A percentile compares a stretch with the other conserved stretches of the same genome.
These are phyloP conservation scores for Drosophila pallidifrons DNA, from an alignment of 1,140 invertebrate species.

Conservation along the genomic window DNA sequence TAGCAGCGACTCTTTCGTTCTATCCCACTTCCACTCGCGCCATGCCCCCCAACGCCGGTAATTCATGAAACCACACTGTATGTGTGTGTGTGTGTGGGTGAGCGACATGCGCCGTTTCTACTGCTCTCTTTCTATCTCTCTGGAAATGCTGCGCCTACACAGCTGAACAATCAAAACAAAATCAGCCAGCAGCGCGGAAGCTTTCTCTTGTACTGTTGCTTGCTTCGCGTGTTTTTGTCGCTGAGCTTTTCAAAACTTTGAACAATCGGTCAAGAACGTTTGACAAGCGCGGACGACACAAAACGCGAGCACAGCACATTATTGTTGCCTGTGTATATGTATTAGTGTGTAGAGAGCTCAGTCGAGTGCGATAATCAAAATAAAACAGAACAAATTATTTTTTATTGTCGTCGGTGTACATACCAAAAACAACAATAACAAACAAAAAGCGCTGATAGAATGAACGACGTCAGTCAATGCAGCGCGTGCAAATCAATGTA, in stretches of 20 bases:
- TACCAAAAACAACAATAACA: not conserved
- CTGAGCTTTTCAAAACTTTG: slow-evolving; percentile 73
- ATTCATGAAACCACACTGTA: slow-evolving; percentile 34
- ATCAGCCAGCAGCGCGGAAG: slow-evolving; percentile 38
- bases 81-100: slow-evolving; percentile 39
- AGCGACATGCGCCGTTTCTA: slow-evolving; percentile 43
- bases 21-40: slow-evolving; percentile 9
- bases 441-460: slow-evolving; percentile 27
- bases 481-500: slow-evolving; percentile 39
- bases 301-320: slow-evolving; percentile 32
- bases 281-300: slow-evolving; percentile 64
- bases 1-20: slow-evolving; percentile 32
- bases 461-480: slow-evolving; percentile 31
- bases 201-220: slow-evolving; percentile 43
- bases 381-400: slow-evolving; percentile 51
- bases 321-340: not conserved
- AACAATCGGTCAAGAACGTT: slow-evolving; percentile 83
- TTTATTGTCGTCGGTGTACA: slow-evolving; percentile 25
- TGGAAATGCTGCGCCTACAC: slow-evolving; percentile 30
- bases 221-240: slow-evolving; percentile 59
- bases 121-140: slow-evolving; percentile 21
- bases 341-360: slow-evolving; percentile 32
- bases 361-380: slow-evolving; percentile 72
- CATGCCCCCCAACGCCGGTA: slow-evolving; percentile 27
- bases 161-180: slow-evolving; percentile 79